These are phyloP conservation scores for Corythaixoides concolor DNA, from an alignment of 2,113 vertebrate species.

Conservation along the genomic window DNA sequence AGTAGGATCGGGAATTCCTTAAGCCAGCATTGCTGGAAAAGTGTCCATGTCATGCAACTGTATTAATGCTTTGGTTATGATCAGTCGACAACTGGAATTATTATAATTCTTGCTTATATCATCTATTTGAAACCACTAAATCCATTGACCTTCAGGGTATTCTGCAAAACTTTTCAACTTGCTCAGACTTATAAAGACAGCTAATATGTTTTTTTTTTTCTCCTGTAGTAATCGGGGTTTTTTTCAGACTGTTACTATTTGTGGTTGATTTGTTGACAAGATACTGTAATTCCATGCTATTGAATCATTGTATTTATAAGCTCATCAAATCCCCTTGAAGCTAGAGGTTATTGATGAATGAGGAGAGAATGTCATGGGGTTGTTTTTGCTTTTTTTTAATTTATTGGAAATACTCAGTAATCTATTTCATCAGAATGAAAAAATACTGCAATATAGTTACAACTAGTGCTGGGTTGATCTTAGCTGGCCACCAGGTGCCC, in stretches of 20 bases:
- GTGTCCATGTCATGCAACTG: background rate
- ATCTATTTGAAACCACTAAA: background rate
- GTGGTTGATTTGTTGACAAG: background rate
- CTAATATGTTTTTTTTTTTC: background rate
- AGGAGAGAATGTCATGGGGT: background rate
- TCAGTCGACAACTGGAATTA: background rate
- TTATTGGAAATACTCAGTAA: background rate
- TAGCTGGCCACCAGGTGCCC: background rate
- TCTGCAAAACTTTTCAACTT: background rate
- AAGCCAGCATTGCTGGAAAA: background rate
- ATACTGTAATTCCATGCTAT: background rate
- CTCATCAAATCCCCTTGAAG: background rate
- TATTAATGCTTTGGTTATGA: background rate
- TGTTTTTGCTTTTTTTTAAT: background rate
- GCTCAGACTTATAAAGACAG: background rate
- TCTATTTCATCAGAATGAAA: background rate
- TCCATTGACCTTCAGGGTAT: background rate
- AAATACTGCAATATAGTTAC: background rate
- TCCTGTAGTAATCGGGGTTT: background rate
- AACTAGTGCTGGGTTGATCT: background rate
- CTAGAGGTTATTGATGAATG: background rate
- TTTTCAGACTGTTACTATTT: background rate
- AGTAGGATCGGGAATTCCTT: background rate
- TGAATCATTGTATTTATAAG: background rate
- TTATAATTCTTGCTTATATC: background rate